Evolutionary conservation across 1,140 invertebrate species (phyloP).

Genomic region (Euglossa dilemma): DNA sequence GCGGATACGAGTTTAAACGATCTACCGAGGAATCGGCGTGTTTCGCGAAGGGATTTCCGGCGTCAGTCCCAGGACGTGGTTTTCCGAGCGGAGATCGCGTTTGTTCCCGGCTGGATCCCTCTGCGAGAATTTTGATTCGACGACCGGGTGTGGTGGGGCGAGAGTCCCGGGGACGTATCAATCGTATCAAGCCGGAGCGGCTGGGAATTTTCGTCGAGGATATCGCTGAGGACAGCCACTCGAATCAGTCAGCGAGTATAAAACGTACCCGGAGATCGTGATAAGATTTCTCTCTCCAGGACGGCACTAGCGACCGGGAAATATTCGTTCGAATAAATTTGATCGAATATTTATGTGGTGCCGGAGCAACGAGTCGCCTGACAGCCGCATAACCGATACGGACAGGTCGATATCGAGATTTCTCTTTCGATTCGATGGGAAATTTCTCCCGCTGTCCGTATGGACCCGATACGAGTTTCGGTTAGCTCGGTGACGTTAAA

Average conservation of each 20-base stretch:
- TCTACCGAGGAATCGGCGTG: neutral
- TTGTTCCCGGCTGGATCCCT: neutral
- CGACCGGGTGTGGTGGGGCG: no score
- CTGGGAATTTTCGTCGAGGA: neutral
- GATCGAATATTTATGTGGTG: slow-evolving; percentile 38
- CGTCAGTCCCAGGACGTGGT: neutral
- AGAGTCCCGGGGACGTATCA: neutral
- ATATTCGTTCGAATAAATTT: slow-evolving; percentile 21
- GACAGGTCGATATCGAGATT: neutral
- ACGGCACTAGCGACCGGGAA: neutral
- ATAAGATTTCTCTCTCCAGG: neutral
- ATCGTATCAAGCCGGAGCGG: neutral
- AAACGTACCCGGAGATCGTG: slow-evolving; percentile 21
- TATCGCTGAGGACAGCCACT: neutral
- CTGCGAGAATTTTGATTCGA: neutral
- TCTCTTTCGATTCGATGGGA: neutral
- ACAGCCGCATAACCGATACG: neutral
- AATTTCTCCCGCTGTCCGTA: neutral
- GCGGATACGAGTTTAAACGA: no score
- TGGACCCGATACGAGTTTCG: neutral
- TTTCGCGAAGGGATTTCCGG: neutral
- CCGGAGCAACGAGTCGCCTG: neutral
- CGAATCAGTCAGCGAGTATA: slow-evolving; percentile 23
- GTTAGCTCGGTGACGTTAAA: neutral
- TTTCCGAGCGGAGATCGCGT: neutral